phyloP scores from a whole-genome alignment of 2,113 vertebrate genomes.

The Aleadryas rufinucha region DNA sequence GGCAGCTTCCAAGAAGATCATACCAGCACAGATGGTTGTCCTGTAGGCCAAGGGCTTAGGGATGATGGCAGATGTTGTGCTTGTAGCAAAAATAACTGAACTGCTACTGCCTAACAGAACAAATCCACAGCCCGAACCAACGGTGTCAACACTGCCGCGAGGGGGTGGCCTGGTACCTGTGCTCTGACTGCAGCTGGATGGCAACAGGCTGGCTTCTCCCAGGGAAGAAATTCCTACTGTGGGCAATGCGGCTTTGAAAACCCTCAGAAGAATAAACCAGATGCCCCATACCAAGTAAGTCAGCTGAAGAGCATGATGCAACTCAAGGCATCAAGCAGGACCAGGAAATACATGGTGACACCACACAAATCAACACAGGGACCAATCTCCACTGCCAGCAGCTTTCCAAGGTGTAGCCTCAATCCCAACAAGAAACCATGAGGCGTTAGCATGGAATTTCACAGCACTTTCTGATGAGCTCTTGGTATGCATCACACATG shows the following conservation, averaged over 20 bases:
- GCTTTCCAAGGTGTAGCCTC: background rate
- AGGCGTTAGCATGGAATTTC: background rate
- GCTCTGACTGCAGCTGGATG: background rate
- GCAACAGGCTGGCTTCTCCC: background rate
- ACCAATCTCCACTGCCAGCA: background rate
- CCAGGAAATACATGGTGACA: background rate
- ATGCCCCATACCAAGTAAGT: background rate
- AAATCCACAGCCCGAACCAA: background rate
- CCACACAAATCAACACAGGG: background rate
- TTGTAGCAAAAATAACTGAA: slow-evolving; percentile 13
- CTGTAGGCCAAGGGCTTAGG: background rate
- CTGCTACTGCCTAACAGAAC: background rate
- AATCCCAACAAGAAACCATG: background rate
- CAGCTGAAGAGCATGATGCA: background rate
- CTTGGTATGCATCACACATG: background rate
- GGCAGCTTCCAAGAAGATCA: background rate
- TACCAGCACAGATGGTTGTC: slow-evolving; percentile 12
- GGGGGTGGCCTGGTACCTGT: rapidly evolving
- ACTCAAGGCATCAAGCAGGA: too few relatives aligned
- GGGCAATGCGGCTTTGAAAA: background rate
- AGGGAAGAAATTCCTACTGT: background rate
- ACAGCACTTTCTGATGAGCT: background rate
- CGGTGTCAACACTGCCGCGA: rapidly evolving
- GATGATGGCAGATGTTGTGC: slow-evolving; percentile 13
- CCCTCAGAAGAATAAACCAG: background rate